Conservation (phyloP, 2,888 invertebrate species). For the Podabrus alpinus region DNA sequence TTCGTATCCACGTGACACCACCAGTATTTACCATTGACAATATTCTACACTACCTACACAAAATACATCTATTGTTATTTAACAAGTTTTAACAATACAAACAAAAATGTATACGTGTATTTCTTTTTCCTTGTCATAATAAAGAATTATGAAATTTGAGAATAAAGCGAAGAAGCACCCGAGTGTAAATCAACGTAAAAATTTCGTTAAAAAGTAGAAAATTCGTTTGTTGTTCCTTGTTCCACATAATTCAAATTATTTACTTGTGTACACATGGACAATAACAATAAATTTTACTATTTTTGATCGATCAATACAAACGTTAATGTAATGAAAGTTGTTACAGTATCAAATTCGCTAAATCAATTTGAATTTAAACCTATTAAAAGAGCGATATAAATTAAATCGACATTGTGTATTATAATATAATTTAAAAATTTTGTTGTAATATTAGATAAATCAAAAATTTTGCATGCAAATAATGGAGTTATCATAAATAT, state of each 20-base stretch:
- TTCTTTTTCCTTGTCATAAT: conserved; percentile 8
- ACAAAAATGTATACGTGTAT: conserved; percentile 27
- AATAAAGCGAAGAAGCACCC: not conserved
- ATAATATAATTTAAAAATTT: not conserved
- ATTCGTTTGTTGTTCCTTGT: not conserved
- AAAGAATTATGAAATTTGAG: not conserved
- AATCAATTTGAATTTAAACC: not conserved
- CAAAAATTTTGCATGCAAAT: not conserved
- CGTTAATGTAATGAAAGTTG: not conserved
- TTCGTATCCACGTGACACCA: conserved; percentile 40
- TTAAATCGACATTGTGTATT: not conserved
- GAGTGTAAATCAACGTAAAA: not conserved
- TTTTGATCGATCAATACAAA: not conserved
- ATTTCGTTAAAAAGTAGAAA: not conserved
- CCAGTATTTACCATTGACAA: conserved; percentile 36
- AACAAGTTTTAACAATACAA: conserved; percentile 38
- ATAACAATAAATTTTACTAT: not conserved
- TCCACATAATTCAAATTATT: not conserved
- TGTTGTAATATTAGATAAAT: not conserved
- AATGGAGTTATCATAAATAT: too few relatives aligned
- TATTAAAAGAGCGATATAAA: not conserved
- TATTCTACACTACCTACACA: conserved; percentile 41
- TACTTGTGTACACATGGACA: not conserved
- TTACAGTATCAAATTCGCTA: not conserved
- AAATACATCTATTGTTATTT: conserved; percentile 37